Percentiles rank a stretch among this genome's conserved stretches.
phyloP scores from a whole-genome alignment of 2,113 vertebrate species.

The Toxotes chatareus region DNA sequence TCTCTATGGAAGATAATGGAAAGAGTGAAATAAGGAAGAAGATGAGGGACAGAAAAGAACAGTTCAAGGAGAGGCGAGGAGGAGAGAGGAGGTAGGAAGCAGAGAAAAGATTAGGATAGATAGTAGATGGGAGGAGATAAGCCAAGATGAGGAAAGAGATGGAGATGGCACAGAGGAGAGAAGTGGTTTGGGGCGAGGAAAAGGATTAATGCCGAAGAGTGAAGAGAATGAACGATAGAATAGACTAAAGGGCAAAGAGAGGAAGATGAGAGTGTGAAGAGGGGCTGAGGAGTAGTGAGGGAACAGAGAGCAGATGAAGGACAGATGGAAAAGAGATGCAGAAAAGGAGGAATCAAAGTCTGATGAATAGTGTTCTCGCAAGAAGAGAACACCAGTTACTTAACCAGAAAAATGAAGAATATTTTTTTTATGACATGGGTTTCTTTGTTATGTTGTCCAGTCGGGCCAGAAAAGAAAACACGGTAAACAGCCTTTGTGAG shows the following conservation, averaged over 20 bases:
- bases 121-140: not conserved
- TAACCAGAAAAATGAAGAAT: not conserved
- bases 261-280: not conserved
- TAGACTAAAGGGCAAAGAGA: not conserved
- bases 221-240: not conserved
- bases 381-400: not conserved
- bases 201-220: conserved; percentile 1
- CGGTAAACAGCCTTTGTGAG: conserved; percentile 52
- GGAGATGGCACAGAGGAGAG: not conserved
- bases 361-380: not conserved
- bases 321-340: not conserved
- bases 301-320: not conserved
- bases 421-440: too few relatives aligned
- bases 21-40: not conserved
- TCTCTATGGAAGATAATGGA: conserved; percentile 38
- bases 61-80: not conserved
- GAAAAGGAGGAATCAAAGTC: not conserved
- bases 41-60: not conserved
- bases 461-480: conserved; percentile 15
- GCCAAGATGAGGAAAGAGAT: not conserved
- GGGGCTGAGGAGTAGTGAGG: not conserved
- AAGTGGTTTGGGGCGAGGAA: not conserved
- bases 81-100: not conserved
- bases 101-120: not conserved
- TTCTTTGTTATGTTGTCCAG: not conserved